Evolutionary conservation across 2,113 vertebrate genomes (phyloP).

Genomic region (Eurypyga helias): DNA sequence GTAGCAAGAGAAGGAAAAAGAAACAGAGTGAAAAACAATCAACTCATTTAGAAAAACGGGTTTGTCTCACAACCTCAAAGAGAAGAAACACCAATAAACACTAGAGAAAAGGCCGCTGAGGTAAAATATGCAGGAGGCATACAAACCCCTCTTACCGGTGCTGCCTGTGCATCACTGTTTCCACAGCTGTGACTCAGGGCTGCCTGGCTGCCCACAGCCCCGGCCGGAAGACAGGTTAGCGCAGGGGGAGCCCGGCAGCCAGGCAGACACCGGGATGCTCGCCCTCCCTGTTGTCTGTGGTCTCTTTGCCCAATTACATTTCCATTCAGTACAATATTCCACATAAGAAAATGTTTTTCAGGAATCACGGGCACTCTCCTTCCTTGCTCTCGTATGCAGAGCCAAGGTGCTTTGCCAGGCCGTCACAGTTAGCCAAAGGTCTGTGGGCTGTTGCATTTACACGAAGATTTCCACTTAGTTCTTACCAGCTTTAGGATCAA

Average conservation of each 20-base stretch:
- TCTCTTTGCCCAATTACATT: neutral
- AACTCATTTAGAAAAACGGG: neutral
- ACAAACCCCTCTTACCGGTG: neutral
- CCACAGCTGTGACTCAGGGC: neutral
- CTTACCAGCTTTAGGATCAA: neutral
- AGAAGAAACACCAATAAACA: neutral
- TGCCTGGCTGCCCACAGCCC: neutral
- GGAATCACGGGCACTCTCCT: neutral
- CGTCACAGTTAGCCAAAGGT: neutral
- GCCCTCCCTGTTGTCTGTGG: neutral
- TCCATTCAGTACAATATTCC: neutral
- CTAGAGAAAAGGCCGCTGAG: neutral
- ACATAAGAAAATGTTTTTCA: neutral
- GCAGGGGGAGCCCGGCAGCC: neutral
- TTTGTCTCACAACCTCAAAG: neutral
- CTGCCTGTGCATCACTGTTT: constrained; percentile 6
- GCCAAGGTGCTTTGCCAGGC: neutral
- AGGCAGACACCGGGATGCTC: neutral
- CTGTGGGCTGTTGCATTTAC: neutral
- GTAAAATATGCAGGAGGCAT: neutral
- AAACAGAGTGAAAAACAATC: neutral
- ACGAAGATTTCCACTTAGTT: constrained; percentile 14
- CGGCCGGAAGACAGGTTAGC: neutral
- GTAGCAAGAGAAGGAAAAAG: neutral
- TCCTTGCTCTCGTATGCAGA: neutral